phyloP scores from a whole-genome alignment of 1,140 invertebrate species.

The Neotoxoptera formosana region DNA sequence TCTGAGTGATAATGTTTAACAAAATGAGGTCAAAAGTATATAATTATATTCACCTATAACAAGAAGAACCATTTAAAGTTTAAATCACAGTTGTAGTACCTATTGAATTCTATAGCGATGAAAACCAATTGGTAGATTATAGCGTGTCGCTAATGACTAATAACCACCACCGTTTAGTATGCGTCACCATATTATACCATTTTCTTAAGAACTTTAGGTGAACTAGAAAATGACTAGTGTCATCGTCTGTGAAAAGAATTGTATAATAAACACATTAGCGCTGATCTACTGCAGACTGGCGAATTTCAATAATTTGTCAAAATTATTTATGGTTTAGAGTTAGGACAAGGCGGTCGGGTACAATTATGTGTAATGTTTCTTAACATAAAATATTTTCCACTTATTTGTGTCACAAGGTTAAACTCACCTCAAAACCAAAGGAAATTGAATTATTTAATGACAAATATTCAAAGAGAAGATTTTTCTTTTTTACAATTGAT shows the following conservation, averaged over 20 bases:
- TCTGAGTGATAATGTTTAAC: neutral
- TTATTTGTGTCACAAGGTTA: conserved; percentile 26
- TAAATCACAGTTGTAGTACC: conserved; percentile 21
- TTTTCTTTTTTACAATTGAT: neutral
- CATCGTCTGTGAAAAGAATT: conserved; percentile 19
- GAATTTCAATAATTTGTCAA: conserved; percentile 20
- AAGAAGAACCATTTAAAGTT: neutral
- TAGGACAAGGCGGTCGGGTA: neutral
- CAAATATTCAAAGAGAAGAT: neutral
- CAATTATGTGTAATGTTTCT: neutral
- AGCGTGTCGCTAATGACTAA: neutral
- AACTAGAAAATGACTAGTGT: conserved; percentile 26
- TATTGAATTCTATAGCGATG: neutral
- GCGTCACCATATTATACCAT: neutral
- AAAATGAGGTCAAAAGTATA: neutral
- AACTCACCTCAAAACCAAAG: neutral
- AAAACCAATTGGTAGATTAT: neutral
- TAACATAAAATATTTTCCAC: neutral
- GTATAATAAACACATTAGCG: conserved; percentile 38
- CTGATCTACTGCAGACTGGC: neutral
- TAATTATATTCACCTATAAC: neutral
- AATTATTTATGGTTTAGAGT: neutral
- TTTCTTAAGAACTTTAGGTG: neutral
- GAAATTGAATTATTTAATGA: neutral
- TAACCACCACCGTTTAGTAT: neutral